Percentiles rank a stretch among this genome's conserved stretches.
These are phyloP conservation scores for Thryonomys swinderianus DNA, from an alignment of 2,113 vertebrate genomes.

Conservation along the genomic window DNA sequence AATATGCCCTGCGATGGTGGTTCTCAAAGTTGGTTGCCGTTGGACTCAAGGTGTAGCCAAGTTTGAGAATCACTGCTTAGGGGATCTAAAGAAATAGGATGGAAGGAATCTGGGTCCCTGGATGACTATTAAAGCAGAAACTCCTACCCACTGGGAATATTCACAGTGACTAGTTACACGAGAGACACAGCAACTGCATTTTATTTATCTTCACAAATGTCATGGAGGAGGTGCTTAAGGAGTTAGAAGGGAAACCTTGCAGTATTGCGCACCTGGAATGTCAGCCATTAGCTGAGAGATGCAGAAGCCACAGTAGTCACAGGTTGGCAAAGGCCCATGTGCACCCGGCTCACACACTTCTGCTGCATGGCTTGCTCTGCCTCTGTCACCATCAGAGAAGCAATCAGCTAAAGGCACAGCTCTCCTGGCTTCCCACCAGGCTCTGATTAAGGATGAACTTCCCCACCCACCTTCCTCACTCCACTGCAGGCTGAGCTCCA, in stretches of 20 bases:
- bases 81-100: background rate
- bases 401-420: background rate
- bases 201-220: background rate
- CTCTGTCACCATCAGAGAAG: background rate
- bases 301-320: background rate
- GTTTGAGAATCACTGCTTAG: background rate
- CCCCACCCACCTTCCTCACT: background rate
- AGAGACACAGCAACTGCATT: background rate
- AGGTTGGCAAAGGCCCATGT: background rate
- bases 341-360: background rate
- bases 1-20: background rate
- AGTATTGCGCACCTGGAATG: background rate
- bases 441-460: constrained; percentile 25
- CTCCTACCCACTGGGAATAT: background rate
- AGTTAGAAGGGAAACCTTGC: background rate
- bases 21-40: background rate
- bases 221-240: background rate
- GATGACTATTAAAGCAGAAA: background rate
- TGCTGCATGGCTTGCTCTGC: background rate
- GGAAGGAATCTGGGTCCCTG: background rate
- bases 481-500: constrained; percentile 15
- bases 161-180: background rate
- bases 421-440: constrained; percentile 27
- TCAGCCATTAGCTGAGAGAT: background rate
- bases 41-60: background rate